Conservation (phyloP, 1,140 invertebrate genomes). For the Drosophila ambigua region DNA sequence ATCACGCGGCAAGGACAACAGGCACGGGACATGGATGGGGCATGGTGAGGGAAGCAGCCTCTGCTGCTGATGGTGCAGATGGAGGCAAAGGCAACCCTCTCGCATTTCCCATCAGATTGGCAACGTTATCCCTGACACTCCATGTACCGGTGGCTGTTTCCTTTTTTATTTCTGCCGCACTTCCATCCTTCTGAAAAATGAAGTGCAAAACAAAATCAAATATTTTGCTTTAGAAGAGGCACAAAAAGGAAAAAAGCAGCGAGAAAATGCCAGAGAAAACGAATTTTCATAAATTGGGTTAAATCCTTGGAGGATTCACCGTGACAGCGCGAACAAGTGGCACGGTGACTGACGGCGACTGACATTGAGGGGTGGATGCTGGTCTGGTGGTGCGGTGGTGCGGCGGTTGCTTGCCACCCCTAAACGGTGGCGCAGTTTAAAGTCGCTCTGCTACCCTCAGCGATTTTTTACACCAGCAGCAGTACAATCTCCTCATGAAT, state of each 20-base stretch:
- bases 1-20: conserved; percentile 15
- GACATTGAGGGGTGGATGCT: conserved; percentile 44
- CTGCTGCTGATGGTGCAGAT: too few relatives aligned
- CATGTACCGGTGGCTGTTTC: conserved; percentile 56
- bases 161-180: conserved; percentile 11
- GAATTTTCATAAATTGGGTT: conserved; percentile 81
- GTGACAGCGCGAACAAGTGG: conserved; percentile 81
- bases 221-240: conserved; percentile 64
- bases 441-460: conserved; percentile 14
- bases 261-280: conserved; percentile 25
- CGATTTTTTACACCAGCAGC: conserved; percentile 20
- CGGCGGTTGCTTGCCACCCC: conserved; percentile 63
- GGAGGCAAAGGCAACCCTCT: conserved; percentile 39
- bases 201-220: conserved; percentile 80
- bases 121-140: conserved; percentile 73
- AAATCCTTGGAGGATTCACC: conserved; percentile 80
- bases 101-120: conserved; percentile 49
- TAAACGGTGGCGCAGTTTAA: conserved; percentile 55
- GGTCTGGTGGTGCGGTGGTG: conserved; percentile 16
- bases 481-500: conserved; percentile 30
- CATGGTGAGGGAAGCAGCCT: neutral
- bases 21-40: neutral
- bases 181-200: conserved; percentile 65
- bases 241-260: conserved; percentile 19
- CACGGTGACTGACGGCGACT: conserved; percentile 59